A percentile compares a stretch with the other conserved stretches of the same genome.
phyloP scores from a whole-genome alignment of 2,797 vertebrate species.

The Chelon auratus region DNA sequence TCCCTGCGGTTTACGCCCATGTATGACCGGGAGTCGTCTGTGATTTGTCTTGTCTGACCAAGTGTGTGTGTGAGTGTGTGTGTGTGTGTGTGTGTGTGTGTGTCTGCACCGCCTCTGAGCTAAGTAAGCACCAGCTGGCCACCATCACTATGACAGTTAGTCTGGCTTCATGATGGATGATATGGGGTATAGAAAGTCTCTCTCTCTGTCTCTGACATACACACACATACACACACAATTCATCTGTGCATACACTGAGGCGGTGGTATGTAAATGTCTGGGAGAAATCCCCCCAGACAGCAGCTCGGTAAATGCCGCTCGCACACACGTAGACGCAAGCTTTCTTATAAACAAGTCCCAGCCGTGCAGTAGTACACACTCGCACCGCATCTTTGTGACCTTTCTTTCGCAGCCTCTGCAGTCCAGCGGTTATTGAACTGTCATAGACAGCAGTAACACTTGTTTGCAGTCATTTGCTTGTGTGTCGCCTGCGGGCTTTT shows the following conservation, averaged over 20 bases:
- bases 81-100: constrained; percentile 21
- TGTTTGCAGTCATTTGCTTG: constrained; percentile 57
- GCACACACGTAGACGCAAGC: constrained; percentile 21
- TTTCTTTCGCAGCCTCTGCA: constrained; percentile 28
- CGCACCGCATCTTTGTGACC: constrained; percentile 34
- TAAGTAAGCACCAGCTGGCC: constrained; percentile 76
- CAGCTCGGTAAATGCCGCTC: constrained; percentile 35
- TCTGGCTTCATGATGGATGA: constrained; percentile 81
- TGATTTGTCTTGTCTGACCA: constrained; percentile 77
- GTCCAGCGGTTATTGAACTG: constrained; percentile 50
- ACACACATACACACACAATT: constrained; percentile 28
- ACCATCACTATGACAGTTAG: constrained; percentile 75
- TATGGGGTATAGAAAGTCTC: constrained; percentile 55
- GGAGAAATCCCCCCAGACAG: constrained; percentile 54
- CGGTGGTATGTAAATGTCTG: constrained; percentile 61
- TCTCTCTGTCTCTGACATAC: constrained; percentile 16
- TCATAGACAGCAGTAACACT: constrained; percentile 52
- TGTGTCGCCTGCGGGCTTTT: constrained; percentile 54
- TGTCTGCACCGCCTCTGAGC: constrained; percentile 16
- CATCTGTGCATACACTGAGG: constrained; percentile 20
- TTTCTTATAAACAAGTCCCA: constrained; percentile 10
- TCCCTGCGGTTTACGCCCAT: constrained; percentile 54
- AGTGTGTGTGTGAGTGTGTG: constrained; percentile 42
- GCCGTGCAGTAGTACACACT: constrained; percentile 11
- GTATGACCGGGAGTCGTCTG: constrained; percentile 59